Conservation (phyloP, 2,888 invertebrate genomes). For the Scaptomyza cyrtandrae region DNA sequence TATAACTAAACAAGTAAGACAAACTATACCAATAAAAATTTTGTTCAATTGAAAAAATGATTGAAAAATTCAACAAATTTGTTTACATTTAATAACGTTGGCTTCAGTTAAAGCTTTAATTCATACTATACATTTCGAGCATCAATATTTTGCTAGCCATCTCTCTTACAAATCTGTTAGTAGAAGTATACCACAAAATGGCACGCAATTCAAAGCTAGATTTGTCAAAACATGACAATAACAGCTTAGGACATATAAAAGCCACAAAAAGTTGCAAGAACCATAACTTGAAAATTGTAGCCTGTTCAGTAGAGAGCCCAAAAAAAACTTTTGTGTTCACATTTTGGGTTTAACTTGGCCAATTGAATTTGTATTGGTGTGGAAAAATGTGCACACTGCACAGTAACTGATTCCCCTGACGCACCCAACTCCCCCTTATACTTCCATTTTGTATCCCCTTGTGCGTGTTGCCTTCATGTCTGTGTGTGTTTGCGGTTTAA, state of each 20-base stretch:
- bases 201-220: not conserved
- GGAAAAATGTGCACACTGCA: constrained; percentile 26
- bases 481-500: constrained; percentile 70
- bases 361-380: constrained; percentile 70
- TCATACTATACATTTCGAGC: too few species aligned
- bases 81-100: too few species aligned
- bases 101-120: too few species aligned
- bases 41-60: too few species aligned
- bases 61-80: too few species aligned
- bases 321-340: constrained; percentile 45
- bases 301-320: constrained; percentile 14
- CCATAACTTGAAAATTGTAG: constrained; percentile 49
- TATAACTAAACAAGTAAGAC: too few species aligned
- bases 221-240: not conserved
- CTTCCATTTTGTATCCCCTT: constrained; percentile 11
- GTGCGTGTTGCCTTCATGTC: constrained; percentile 11
- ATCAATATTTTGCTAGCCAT: not conserved
- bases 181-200: not conserved
- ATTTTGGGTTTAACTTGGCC: constrained; percentile 61
- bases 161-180: not conserved
- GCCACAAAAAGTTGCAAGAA: constrained; percentile 37
- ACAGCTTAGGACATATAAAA: constrained; percentile 35
- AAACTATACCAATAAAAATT: too few species aligned
- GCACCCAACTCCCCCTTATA: not conserved
- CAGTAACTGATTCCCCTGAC: not conserved